Evolutionary conservation across 2,797 vertebrate genomes (phyloP), one percentile per base, ranked within the genome.

Genomic region (Orientallactaga sibirica): DNA sequence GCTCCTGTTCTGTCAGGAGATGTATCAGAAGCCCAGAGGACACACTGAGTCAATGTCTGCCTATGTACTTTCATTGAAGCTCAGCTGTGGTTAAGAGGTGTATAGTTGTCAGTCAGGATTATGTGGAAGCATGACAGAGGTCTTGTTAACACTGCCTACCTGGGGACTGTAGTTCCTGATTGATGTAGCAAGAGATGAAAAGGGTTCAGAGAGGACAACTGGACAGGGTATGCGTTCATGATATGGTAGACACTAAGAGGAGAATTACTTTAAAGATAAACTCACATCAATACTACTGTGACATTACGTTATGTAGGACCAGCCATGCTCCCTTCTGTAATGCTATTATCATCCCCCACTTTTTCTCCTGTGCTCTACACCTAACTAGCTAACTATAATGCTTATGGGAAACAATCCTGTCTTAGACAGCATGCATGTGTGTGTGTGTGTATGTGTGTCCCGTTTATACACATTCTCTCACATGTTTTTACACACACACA

Each of bases 21-120:
- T 3, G 19, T 20, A 5, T 64, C 27, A 16, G 22, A 73, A 89
- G 19, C 64, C 37, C 48, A 11, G 62, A 22, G 14, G 52, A 8
- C n/a, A 1, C 7, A 11, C 3, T 37, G 43, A 73, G 18, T 48
- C 25, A 2, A 52, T 91, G 18, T 8, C 7, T 24, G 9, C 4
- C 22, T n/a, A 4, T 3, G 1, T 1, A 0, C 41, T 68, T 25
- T 6, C 48, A 2, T 70, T 19, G 25, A 14, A 84, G 7, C 22
- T 76, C 62, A 6, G 25, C 3, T 22, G 1, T 27, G 24, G 15
- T 33, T 27, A 5, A 6, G 10, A 92, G 29, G 24, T n/a, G 33
- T 14, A 18, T 18, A 55, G 70, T 22, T 2, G 18, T 68, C 2
- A 5, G 58, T 27, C 29, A 41, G 48, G 20, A 29, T 18, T 64